phyloP scores from a whole-genome alignment of 2,888 invertebrate genomes.

The Scrobipalpa costella region DNA sequence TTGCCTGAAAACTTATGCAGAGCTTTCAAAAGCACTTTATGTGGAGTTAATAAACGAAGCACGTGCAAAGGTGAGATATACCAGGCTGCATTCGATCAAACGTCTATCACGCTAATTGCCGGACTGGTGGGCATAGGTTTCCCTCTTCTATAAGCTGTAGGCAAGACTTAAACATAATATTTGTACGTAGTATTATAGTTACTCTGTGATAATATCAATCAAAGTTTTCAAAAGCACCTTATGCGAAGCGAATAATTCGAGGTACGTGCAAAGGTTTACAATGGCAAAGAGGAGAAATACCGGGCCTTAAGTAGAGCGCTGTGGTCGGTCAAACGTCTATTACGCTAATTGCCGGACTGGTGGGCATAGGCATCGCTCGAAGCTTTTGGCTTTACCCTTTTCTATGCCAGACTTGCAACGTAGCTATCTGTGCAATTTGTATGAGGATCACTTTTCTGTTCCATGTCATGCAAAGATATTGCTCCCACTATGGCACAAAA shows the following conservation, averaged over 20 bases:
- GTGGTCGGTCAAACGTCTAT: conserved; percentile 54
- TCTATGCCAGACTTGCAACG: conserved; percentile 33
- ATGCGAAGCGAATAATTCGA: not conserved
- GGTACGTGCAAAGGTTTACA: conserved; percentile 3
- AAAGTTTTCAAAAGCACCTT: not conserved
- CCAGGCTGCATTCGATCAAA: conserved; percentile 43
- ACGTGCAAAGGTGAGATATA: conserved; percentile 12
- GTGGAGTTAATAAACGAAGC: not conserved
- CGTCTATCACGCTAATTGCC: conserved; percentile 60
- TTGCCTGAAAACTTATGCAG: no score
- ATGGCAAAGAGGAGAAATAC: conserved; percentile 16
- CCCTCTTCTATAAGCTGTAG: conserved; percentile 38
- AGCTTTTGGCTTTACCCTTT: conserved; percentile 48
- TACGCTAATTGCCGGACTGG: conserved; percentile 52
- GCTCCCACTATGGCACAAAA: not conserved
- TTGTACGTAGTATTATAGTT: no score
- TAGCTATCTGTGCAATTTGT: conserved; percentile 60
- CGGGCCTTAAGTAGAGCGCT: no score
- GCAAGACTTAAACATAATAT: no score
- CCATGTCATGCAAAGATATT: not conserved
- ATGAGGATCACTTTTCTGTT: conserved; percentile 52
- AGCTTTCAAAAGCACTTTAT: not conserved
- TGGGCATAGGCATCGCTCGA: conserved; percentile 48
- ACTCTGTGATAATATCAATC: no score
- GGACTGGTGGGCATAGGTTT: conserved; percentile 39